Base-by-base conservation (phyloP, 2,888 invertebrate genomes). In the Pammene aurita region DNA sequence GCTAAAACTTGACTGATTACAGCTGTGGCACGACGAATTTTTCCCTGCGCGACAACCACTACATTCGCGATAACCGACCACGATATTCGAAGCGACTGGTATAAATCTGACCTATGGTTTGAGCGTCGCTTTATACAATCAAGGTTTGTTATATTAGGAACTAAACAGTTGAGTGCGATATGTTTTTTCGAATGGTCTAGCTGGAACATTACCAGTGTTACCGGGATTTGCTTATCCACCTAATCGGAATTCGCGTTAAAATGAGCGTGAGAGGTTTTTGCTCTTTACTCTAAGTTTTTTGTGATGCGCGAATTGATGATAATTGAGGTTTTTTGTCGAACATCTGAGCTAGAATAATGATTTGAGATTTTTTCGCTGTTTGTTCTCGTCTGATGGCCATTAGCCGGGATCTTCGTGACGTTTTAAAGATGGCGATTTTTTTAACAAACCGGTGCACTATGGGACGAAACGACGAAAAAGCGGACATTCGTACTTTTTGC, bases 1-100 rank as follows among this genome's bases (percentile, higher is more conserved):
- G 87, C 86, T 88, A 84, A 86, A 88, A 87, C 88, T 88, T 89
- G 89, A 88, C 87, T 85, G 88, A 89, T 89, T 85, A 86, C 88
- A 78, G 82, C 78, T 81, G 79, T 80, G 82, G 78, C 79, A 79
- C 82, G 84, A 79, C 81, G 84, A 85, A 85, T 89, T 87, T 88
- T 87, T 86, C 85, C 77, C 72, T 67, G 50, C 71, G 76, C 74
- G 77, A 79, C 80, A 78, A 76, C 75, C 76, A 75, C 79, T 81
- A 81, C 85, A 85, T 88, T 87, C 54, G 34, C 54, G n/a, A 50
- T 50, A 18, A 34, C 34, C 34, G 26, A 5, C 7, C 7, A 1
- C 50, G 1, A 7, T 1, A 7, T 18, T 2, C 18, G 5, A 48
- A 18, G 0, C 26, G 26, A 26, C 54, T 11, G n/a, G 54, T n/a